phyloP scores from a whole-genome alignment of 2,888 invertebrate genomes.

The Elaeidobius kamerunicus region DNA sequence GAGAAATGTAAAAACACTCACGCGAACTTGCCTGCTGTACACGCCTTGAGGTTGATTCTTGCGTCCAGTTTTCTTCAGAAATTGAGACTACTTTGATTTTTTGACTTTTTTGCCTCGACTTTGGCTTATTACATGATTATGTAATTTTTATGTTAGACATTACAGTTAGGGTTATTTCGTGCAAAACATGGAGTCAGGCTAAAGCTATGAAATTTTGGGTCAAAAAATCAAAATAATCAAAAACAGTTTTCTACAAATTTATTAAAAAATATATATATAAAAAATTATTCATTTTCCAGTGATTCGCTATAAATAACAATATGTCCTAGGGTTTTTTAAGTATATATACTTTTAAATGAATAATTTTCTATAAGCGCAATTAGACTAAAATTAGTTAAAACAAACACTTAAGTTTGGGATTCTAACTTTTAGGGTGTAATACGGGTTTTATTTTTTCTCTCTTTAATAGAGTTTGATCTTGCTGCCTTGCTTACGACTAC shows the following conservation, averaged over 20 bases:
- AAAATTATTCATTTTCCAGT: slow-evolving; percentile 8
- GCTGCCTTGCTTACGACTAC: slow-evolving; percentile 10
- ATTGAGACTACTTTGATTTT: no score
- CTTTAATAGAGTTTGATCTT: not conserved
- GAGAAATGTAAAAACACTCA: slow-evolving; percentile 24
- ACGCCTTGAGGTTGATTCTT: not conserved
- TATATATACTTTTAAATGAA: slow-evolving; percentile 15
- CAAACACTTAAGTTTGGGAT: slow-evolving; percentile 19
- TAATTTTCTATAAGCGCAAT: slow-evolving; percentile 19
- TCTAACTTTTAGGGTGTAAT: slow-evolving; percentile 28
- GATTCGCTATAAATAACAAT: not conserved
- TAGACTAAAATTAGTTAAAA: slow-evolving; percentile 25
- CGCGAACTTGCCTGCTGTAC: slow-evolving; percentile 15
- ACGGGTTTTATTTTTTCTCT: slow-evolving; percentile 18
- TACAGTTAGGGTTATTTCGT: no score
- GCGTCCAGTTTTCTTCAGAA: not conserved
- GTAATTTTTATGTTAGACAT: no score
- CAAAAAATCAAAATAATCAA: no score
- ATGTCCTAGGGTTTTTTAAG: slow-evolving; percentile 5
- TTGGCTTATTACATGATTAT: no score
- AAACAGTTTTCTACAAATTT: not conserved
- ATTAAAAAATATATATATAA: not conserved
- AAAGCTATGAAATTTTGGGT: no score
- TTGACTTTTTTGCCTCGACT: not conserved
- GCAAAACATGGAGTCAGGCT: no score